phyloP scores from a whole-genome alignment of 2,888 invertebrate species.

The Morinoia aosen region DNA sequence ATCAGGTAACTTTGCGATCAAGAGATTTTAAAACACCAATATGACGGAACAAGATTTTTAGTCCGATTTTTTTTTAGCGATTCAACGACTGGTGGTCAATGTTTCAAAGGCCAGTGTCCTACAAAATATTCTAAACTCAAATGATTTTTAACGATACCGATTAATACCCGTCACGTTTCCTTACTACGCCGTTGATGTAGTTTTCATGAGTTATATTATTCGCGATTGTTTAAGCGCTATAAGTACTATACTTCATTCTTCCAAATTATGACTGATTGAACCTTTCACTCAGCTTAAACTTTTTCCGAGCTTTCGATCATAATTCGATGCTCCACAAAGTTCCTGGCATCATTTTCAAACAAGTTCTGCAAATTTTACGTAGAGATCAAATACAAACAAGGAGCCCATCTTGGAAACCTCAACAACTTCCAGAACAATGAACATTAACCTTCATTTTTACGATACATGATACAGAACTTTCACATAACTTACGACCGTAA shows the following conservation, averaged over 20 bases:
- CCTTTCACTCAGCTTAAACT: neutral
- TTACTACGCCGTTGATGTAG: neutral
- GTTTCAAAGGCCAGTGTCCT: neutral
- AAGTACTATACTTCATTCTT: neutral
- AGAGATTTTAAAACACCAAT: neutral
- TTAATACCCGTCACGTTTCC: neutral
- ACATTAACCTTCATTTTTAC: no score
- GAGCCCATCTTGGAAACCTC: no score
- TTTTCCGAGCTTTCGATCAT: neutral
- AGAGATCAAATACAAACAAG: neutral
- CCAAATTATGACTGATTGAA: neutral
- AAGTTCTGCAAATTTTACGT: neutral
- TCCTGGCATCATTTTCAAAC: neutral
- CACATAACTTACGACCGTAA: no score
- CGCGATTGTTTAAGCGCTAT: neutral
- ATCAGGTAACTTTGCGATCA: no score
- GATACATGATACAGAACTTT: neutral
- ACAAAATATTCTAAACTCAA: neutral
- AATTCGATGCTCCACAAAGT: neutral
- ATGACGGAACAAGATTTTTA: neutral
- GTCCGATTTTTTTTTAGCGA: no score
- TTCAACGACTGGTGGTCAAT: no score
- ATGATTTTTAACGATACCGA: neutral
- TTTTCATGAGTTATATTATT: neutral
- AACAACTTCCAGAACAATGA: no score